Conservation (phyloP, 2,888 invertebrate species). For the Eupeodes luniger region DNA sequence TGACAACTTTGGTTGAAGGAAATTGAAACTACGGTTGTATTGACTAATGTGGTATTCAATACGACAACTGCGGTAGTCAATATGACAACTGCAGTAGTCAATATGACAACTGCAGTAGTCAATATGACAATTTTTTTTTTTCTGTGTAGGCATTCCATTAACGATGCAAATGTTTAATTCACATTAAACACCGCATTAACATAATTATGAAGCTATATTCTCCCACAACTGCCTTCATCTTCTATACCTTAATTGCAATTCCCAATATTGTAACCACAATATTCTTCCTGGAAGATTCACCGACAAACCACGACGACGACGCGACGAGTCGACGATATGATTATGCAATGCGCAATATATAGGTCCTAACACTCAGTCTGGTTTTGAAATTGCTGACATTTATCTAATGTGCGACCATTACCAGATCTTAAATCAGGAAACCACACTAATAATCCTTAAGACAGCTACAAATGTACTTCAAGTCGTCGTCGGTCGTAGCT, state of each 20-base stretch:
- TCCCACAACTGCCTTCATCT: neutral
- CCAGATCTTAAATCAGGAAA: constrained; percentile 22
- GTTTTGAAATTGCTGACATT: constrained; percentile 23
- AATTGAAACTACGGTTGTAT: no score
- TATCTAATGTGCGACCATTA: constrained; percentile 38
- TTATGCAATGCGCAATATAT: neutral
- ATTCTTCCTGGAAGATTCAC: constrained; percentile 20
- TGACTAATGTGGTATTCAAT: no score
- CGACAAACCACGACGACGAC: neutral
- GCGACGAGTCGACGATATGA: neutral
- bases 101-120: no score
- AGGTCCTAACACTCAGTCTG: neutral
- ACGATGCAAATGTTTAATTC: no score
- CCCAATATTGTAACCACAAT: neutral
- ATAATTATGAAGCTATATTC: neutral
- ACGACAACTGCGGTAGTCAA: no score
- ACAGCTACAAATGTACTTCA: constrained; percentile 21
- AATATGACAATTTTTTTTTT: no score
- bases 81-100: no score
- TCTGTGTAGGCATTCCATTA: no score
- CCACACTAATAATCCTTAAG: neutral
- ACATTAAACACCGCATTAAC: no score
- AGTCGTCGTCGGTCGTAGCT: no score
- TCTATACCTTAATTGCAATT: neutral
- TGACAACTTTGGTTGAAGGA: no score